Conservation (phyloP, 2,888 invertebrate species). For the Phania funesta region DNA sequence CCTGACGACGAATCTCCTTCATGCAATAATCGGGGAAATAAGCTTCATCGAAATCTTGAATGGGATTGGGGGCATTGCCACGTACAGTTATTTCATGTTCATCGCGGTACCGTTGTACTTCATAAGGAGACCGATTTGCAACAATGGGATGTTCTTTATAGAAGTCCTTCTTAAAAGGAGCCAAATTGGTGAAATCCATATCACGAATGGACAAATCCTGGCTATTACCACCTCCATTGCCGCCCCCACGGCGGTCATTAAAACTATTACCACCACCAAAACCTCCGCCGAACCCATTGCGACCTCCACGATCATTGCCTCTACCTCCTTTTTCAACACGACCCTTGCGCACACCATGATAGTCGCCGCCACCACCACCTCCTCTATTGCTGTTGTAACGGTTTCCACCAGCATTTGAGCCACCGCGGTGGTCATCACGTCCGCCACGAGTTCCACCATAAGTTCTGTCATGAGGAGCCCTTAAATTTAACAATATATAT, state of each 20-base stretch:
- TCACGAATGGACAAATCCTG: conserved; percentile 89
- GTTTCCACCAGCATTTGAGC: conserved; percentile 96
- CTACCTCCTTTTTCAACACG: conserved; percentile 75
- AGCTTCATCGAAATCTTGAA: conserved; percentile 89
- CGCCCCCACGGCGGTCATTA: conserved; percentile 92
- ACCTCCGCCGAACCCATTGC: conserved; percentile 86
- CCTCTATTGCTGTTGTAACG: conserved; percentile 91
- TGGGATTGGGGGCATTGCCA: conserved; percentile 88
- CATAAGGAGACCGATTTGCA: conserved; percentile 84
- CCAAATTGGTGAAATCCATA: conserved; percentile 83
- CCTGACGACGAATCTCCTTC: conserved; percentile 84
- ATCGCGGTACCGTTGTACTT: conserved; percentile 86
- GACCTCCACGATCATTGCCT: conserved; percentile 70
- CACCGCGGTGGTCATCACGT: conserved; percentile 90
- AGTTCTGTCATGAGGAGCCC: conserved; percentile 79
- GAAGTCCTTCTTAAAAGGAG: conserved; percentile 92
- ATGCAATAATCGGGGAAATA: conserved; percentile 88
- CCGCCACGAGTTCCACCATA: conserved; percentile 73
- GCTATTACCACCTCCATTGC: conserved; percentile 85
- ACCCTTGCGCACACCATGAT: conserved; percentile 76
- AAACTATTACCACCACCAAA: conserved; percentile 74
- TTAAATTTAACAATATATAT: conserved; percentile 51
- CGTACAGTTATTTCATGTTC: conserved; percentile 88
- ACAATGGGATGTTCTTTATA: conserved; percentile 88
- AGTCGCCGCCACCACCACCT: conserved; percentile 97